phyloP scores from a whole-genome alignment of 2,113 vertebrate genomes.

The Limanda limanda region DNA sequence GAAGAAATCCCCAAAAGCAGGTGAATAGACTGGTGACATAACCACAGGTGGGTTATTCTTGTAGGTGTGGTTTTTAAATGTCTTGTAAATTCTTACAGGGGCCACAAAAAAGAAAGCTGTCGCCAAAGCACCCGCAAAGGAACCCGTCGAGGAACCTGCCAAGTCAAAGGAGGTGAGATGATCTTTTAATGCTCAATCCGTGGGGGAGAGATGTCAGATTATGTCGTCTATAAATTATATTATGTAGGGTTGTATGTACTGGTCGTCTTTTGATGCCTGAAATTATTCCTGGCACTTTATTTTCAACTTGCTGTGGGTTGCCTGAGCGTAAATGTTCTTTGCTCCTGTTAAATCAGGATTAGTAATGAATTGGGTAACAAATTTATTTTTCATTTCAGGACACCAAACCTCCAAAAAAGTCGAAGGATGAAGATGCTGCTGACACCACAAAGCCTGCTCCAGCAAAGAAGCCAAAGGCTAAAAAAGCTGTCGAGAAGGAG shows the following conservation, averaged over 20 bases:
- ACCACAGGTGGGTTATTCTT: fast-evolving
- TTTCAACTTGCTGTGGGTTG: not conserved
- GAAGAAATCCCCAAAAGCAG: slow-evolving; percentile 49
- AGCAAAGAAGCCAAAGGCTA: slow-evolving; percentile 78
- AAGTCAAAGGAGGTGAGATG: slow-evolving; percentile 49
- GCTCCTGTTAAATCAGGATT: not conserved
- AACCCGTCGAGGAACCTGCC: not conserved
- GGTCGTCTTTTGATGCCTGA: too few species aligned
- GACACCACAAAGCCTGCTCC: slow-evolving; percentile 59
- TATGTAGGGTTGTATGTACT: too few species aligned
- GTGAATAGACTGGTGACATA: slow-evolving; percentile 16
- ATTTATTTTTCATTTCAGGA: slow-evolving; percentile 40
- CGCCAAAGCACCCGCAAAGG: not conserved
- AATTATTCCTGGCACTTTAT: too few species aligned
- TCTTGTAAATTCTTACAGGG: slow-evolving; percentile 11
- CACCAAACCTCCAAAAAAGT: slow-evolving; percentile 45
- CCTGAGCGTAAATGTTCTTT: not conserved
- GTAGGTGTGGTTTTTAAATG: fast-evolving
- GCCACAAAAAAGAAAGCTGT: slow-evolving; percentile 7
- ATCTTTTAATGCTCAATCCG: not conserved
- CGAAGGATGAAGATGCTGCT: not conserved
- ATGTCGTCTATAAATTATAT: too few species aligned
- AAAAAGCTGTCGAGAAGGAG: slow-evolving; percentile 28
- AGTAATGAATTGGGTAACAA: not conserved
- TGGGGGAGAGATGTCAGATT: too few species aligned